These are phyloP conservation scores for Scytalopus superciliaris DNA, from an alignment of 2,113 vertebrate genomes.

Conservation along the genomic window DNA sequence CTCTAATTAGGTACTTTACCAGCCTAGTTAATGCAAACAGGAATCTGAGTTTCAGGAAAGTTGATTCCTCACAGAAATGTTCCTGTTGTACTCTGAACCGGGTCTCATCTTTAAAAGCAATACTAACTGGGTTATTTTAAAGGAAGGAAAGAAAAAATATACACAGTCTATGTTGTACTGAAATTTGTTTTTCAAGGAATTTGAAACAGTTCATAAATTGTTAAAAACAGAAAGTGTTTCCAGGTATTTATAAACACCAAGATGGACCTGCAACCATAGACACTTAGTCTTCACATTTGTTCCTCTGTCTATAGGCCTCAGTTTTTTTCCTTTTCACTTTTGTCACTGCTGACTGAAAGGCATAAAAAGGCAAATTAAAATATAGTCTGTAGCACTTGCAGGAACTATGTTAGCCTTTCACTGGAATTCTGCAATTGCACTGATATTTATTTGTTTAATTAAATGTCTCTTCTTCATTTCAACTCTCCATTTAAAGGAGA, in stretches of 20 bases:
- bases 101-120: not conserved
- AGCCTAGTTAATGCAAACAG: not conserved
- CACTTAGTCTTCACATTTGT: accelerated
- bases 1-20: not conserved
- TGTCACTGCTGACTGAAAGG: not conserved
- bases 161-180: not conserved
- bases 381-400: not conserved
- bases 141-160: not conserved
- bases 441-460: not conserved
- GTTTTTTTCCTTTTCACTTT: not conserved
- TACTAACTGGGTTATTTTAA: not conserved
- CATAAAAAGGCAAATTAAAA: not conserved
- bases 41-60: not conserved
- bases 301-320: not conserved
- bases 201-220: not conserved
- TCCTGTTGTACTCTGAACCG: not conserved
- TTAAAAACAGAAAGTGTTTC: not conserved
- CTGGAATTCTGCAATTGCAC: not conserved
- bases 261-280: not conserved
- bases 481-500: not conserved
- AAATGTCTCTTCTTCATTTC: not conserved
- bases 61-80: not conserved
- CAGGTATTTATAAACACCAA: not conserved
- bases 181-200: not conserved
- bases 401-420: not conserved